Evolutionary conservation across 2,888 invertebrate species (phyloP).

Genomic region (Drosophila dives): DNA sequence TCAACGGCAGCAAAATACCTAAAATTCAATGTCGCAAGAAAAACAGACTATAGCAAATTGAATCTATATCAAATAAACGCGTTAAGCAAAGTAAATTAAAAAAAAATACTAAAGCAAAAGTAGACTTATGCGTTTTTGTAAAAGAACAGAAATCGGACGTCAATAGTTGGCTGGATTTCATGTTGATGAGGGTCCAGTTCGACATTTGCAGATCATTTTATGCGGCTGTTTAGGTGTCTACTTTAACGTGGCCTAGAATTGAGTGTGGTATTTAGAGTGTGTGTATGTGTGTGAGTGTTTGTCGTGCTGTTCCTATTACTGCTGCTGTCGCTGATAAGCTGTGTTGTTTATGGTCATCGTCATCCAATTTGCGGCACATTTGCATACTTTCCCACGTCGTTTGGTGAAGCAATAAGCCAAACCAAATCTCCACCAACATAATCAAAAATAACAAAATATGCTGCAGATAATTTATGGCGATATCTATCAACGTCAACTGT

Average conservation of each 20-base stretch:
- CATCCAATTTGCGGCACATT: constrained; percentile 75
- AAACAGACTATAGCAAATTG: constrained; percentile 16
- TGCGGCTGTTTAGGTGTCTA: constrained; percentile 17
- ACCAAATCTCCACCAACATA: constrained; percentile 54
- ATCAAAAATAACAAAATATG: constrained; percentile 37
- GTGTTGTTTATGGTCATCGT: constrained; percentile 60
- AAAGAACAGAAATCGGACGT: constrained; percentile 37
- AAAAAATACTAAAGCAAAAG: constrained; percentile 45
- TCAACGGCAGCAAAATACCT: constrained; percentile 58
- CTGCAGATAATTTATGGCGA: not conserved
- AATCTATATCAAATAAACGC: constrained; percentile 7
- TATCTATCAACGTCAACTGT: constrained; percentile 43
- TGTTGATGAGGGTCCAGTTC: constrained; percentile 65
- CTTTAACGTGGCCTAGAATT: constrained; percentile 4
- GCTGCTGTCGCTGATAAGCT: constrained; percentile 55
- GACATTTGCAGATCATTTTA: constrained; percentile 36
- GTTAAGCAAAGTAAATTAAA: constrained; percentile 27
- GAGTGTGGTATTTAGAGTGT: not conserved
- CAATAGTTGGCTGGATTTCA: constrained; percentile 51
- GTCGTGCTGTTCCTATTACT: not conserved
- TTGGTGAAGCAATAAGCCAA: constrained; percentile 45
- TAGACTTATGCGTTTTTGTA: constrained; percentile 65
- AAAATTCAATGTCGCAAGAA: constrained; percentile 20
- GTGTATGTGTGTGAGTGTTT: not conserved
- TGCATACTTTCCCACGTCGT: constrained; percentile 75